Evolutionary conservation across 2,797 vertebrate species (phyloP), one percentile per base, ranked within the genome.

Genomic region (Labroides dimidiatus): DNA sequence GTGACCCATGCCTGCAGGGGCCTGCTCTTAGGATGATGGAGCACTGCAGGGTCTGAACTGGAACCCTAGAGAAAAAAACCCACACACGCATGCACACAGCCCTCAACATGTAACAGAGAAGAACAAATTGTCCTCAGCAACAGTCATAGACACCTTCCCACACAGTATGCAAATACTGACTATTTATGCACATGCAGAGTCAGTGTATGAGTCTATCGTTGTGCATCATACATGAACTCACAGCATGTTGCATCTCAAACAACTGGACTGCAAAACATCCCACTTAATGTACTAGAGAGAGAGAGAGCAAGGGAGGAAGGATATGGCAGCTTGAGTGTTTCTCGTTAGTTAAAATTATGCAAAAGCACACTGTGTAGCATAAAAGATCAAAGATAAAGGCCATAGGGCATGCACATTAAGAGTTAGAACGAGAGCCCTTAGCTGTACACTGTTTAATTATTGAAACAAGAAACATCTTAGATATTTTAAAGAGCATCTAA

Each of bases 321-420:
- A 84, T 83, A 73, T 53, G 42, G 72, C 59, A 76, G 77, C 66
- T 86, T 77, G 70, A 90, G 71, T 81, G 85, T 82, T 89, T 89
- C 86, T 90, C 44, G 68, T 87, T 84, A 83, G 70, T 70, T 61
- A 72, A 80, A 84, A 87, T 87, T 89, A 91, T 91, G 88, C 89
- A 90, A 90, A 91, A 87, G 88, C 81, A 68, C 83, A 87, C 70
- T 69, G 84, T 81, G 81, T 68, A 89, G 75, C 85, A 72, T 73
- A 80, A 85, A 82, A 93, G 91, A 93, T 93, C 92, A 93, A 93
- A 94, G 91, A 90, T 82, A 88, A 86, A 91, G 90, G 91, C 92
- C 88, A 93, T 89, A 92, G 91, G 90, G 90, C 86, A 88, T 88
- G 85, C 84, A 89, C 88, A 89, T 90, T 91, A 93, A 86, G 86